Base-by-base conservation (phyloP, 2,113 vertebrate genomes). In the Hippocampus guttulatus region DNA sequence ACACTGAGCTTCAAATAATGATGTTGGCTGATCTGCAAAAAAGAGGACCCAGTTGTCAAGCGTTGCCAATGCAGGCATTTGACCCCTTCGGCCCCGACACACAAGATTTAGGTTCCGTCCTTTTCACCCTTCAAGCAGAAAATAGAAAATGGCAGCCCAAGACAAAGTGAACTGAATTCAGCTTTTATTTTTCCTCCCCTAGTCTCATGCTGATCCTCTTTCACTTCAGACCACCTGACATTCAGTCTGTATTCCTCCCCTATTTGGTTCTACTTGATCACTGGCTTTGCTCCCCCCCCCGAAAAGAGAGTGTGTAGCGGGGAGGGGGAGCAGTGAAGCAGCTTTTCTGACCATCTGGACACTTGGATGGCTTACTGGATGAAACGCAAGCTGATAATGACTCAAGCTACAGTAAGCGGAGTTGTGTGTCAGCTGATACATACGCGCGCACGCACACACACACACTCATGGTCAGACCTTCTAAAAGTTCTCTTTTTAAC, bases 271-370 rank as follows among this genome's bases (percentile, higher is more conserved):
- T 63, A 80, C 76, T 81, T 54, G 45, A 83, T 77, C 23, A 49
- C 77, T 87, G 88, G 78, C 75, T 77, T 84, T 77, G 45, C 25
- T 3, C 11, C 7, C 18, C 21, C 51, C 30, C 51, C 71, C 67
- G 14, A 75, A 86, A 84, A 70, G 72, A 85, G 77, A 68, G 82
- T 75, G 76, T 64, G 72, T 61, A 68, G 66, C 45, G 72, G 75
- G 73, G 76, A 86, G 77, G 64, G 76, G 77, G 82, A 77, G 88
- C 75, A 68, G 71, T 80, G 83, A 81, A 87, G 82, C 89, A 87
- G 85, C 87, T 92, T 92, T 89, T 89, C 84, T 82, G 90, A 88
- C 92, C 90, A 92, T 92, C 92, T 92, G 91, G 90, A 90, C 84
- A 81, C 83, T 90, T 86, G 85, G 87, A 89, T 82, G 75, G 82